A percentile compares a stretch with the other conserved stretches of the same genome.
Conservation (phyloP, 2,888 invertebrate genomes). For the Marasmarcha lunaedactyla region DNA sequence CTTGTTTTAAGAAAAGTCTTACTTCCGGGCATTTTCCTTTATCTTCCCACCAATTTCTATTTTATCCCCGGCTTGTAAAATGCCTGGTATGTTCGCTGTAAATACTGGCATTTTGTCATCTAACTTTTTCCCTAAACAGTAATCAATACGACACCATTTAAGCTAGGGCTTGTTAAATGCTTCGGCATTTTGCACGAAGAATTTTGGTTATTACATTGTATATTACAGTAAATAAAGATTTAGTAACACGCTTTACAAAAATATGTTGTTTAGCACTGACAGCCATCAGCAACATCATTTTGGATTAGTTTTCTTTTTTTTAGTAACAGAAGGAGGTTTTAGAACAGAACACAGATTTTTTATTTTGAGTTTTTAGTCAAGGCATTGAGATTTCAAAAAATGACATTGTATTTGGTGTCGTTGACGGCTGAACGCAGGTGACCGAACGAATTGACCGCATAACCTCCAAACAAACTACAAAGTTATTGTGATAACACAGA, state of each 20-base stretch:
- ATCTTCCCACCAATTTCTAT: constrained; percentile 63
- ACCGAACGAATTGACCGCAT: too few species aligned
- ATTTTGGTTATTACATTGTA: constrained; percentile 26
- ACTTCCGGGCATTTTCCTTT: constrained; percentile 60
- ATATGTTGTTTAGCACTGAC: constrained; percentile 3
- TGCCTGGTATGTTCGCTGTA: constrained; percentile 50
- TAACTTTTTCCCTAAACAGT: constrained; percentile 16
- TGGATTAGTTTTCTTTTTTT: not conserved
- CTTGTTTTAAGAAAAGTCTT: too few species aligned
- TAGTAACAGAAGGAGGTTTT: not conserved
- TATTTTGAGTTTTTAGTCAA: too few species aligned
- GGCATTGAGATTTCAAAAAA: too few species aligned
- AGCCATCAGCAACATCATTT: constrained; percentile 2
- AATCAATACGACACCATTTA: constrained; percentile 23
- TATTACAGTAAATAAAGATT: constrained; percentile 16
- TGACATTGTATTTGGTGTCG: too few species aligned
- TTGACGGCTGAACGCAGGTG: too few species aligned
- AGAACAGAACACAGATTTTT: too few species aligned
- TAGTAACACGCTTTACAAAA: not conserved
- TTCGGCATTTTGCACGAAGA: constrained; percentile 54
- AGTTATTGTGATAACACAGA: too few species aligned
- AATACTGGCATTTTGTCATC: constrained; percentile 50
- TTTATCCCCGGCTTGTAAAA: constrained; percentile 51
- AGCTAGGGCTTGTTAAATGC: constrained; percentile 32
- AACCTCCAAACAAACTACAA: too few species aligned